These are phyloP conservation scores for Strigamia maritima DNA, from an alignment of 2,888 invertebrate species.

Conservation along the genomic window DNA sequence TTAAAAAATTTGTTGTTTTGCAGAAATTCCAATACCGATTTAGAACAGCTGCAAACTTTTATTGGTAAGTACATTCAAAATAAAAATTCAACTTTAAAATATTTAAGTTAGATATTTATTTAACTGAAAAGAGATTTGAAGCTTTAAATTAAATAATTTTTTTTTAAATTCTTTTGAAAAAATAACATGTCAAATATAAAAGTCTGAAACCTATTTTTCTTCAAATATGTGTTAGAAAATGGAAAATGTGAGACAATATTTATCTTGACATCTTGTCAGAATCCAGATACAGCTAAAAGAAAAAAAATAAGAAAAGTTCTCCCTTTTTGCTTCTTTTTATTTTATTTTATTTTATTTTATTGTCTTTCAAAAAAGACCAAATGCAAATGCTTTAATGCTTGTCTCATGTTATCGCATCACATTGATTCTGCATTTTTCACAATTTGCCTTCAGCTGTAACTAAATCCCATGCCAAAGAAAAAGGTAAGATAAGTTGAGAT, in stretches of 20 bases:
- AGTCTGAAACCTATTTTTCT: not conserved
- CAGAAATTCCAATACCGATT: not conserved
- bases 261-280: conserved; percentile 25
- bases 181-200: not conserved
- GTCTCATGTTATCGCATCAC: conserved; percentile 23
- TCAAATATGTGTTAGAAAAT: not conserved
- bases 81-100: too few relatives aligned
- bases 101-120: not conserved
- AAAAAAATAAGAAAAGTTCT: not conserved
- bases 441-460: conserved; percentile 20
- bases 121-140: too few relatives aligned
- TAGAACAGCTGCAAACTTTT: too few relatives aligned
- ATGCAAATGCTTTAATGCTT: conserved; percentile 34
- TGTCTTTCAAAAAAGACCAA: not conserved
- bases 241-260: conserved; percentile 9
- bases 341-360: not conserved
- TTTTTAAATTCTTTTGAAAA: not conserved
- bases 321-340: not conserved
- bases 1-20: too few relatives aligned
- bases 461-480: not conserved
- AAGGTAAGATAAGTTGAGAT: conserved; percentile 23
- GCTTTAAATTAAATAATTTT: too few relatives aligned
- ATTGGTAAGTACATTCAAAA: too few relatives aligned
- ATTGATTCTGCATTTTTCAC: conserved; percentile 26
- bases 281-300: not conserved